Conservation (phyloP, 30 jellyfish, hydroid and myxozoan species). For the Sanderia malayensis region DNA sequence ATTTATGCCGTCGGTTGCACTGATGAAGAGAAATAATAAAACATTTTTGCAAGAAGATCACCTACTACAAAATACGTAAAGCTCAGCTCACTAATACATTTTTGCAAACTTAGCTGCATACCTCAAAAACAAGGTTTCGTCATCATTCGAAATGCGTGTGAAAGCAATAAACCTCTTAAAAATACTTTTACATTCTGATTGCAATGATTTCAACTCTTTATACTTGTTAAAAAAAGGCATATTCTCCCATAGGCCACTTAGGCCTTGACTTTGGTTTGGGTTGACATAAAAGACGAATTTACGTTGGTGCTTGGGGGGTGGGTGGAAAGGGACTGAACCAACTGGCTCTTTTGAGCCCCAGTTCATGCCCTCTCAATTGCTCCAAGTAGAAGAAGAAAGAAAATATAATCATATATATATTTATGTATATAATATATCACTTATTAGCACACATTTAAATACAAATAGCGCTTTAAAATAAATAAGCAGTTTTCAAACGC, state of each 20-base stretch:
- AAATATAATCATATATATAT: background rate
- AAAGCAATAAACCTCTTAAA: background rate
- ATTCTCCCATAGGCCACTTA: too few relatives aligned
- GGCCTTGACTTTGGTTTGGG: too few relatives aligned
- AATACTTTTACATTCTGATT: background rate
- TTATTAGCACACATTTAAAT: conserved; percentile 54
- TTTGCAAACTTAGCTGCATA: background rate
- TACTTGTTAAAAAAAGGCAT: background rate
- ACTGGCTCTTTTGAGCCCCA: too few relatives aligned
- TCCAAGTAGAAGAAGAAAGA: background rate
- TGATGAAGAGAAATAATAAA: too few relatives aligned
- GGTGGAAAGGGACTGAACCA: too few relatives aligned
- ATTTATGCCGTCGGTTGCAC: conserved; percentile 42
- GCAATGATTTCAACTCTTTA: background rate
- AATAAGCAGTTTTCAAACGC: conserved; percentile 61
- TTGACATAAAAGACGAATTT: too few relatives aligned
- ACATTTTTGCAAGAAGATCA: too few relatives aligned
- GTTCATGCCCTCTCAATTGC: too few relatives aligned
- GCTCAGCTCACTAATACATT: too few relatives aligned
- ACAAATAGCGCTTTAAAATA: conserved; percentile 57
- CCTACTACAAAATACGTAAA: too few relatives aligned
- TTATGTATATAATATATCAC: conserved; percentile 6
- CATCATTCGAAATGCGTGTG: background rate
- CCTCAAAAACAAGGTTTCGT: background rate
- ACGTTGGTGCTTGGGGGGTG: too few relatives aligned